Evolutionary conservation across 1,140 invertebrate species (phyloP), one percentile per base, ranked within the genome.

Genomic region (Eciton burchellii): DNA sequence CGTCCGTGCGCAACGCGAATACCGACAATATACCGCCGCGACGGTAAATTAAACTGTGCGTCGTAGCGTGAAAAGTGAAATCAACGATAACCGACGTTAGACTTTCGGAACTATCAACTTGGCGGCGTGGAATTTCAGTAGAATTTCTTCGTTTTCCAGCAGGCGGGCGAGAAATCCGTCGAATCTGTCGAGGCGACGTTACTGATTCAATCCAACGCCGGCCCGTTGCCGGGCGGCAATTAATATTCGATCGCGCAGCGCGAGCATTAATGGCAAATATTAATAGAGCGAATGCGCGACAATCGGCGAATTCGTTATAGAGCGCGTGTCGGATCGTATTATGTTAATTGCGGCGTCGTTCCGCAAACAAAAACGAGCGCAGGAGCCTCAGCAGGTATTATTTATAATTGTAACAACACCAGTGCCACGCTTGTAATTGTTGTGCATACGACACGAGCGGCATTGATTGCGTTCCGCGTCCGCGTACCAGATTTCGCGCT

Each of bases 351-450:
- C 72, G 24, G 21, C 35, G 21, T 41, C 63, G 63, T 6, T 68
- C 65, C 43, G 41, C 63, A 68, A 56, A 63, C 74, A 68, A 57
- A n/a, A 79, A 79, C 63, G 24, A 68, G 56, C 56, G 74, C 74
- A 56, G 68, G 49, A 68, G 35, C 35, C 35, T 65, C 21, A 49
- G 68, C 57, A 79, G 1, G 35, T 43, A 68, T 79, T 79, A 79
- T 79, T 79, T 79, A 68, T 79, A 79, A 79, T 79, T 74, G 24
- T 63, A 52, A 63, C 57, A 16, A 68, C 41, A n/a, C n/a, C n/a
- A n/a, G 49, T 49, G 56, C 14, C 49, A 35, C 29, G 49, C 66
- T 45, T 3, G 45, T 77, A 66, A 77, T 24, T 26, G 56, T 43
- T 16, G 49, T 79, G 63, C 54, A 49, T 43, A 62, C 63, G 74